Conservation (phyloP, 35 echinoderm and acorn worm genomes). For the Strongylocentrotus purpuratus region DNA sequence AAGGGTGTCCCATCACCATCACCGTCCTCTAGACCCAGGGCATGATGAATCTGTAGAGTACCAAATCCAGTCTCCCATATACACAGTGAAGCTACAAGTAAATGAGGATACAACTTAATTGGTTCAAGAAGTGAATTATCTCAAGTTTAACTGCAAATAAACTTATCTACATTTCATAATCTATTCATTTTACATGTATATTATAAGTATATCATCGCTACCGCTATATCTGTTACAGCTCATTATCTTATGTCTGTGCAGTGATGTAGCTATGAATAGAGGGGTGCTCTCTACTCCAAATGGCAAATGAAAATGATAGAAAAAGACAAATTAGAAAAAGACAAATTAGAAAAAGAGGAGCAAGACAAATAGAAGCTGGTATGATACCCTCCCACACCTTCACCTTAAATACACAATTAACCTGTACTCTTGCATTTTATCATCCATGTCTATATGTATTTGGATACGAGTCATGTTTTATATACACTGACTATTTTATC, state of each 20-base stretch:
- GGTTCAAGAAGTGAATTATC: neutral
- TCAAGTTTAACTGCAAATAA: neutral
- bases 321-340: no score
- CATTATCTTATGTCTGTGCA: neutral
- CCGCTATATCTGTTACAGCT: no score
- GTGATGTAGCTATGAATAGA: neutral
- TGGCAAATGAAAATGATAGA: no score
- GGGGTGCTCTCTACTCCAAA: no score
- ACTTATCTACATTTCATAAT: neutral
- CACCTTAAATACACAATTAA: neutral
- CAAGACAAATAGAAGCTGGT: neutral
- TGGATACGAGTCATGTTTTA: no score
- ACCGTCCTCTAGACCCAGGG: neutral
- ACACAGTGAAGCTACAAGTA: neutral
- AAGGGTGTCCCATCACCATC: neutral
- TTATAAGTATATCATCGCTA: no score
- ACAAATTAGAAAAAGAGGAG: no score
- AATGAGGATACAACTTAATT: neutral
- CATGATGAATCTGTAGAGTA: neutral
- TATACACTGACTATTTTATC: neutral
- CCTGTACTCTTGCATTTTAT: no score
- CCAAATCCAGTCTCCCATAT: neutral
- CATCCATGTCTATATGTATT: no score
- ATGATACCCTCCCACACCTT: neutral
- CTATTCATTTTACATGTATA: no score